Evolutionary conservation across 2,113 vertebrate species (phyloP).

Genomic region (Choloepus hoffmanni): DNA sequence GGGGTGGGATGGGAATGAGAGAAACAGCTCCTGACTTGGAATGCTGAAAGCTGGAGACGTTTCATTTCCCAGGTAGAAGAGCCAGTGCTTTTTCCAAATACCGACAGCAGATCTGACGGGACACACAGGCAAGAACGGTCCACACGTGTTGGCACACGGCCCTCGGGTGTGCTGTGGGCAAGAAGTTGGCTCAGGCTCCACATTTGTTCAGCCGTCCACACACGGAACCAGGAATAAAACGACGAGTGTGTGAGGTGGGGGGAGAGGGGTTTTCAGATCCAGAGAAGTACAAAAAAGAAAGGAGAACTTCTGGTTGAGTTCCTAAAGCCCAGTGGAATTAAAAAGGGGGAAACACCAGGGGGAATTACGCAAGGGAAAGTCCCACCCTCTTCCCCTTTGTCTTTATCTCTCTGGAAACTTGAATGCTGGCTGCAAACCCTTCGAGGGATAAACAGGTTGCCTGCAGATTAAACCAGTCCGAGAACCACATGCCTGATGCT

Average conservation of each 20-base stretch:
- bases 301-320: not conserved
- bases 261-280: not conserved
- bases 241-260: not conserved
- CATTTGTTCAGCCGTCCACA: not conserved
- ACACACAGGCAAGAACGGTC: slow-evolving; percentile 31
- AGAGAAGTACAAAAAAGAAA: slow-evolving; percentile 26
- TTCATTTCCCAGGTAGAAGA: not conserved
- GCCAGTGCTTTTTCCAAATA: slow-evolving; percentile 54
- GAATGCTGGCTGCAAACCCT: not conserved
- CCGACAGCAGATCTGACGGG: slow-evolving; percentile 54
- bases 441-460: not conserved
- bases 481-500: not conserved
- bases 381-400: not conserved
- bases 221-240: not conserved
- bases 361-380: slow-evolving; percentile 27
- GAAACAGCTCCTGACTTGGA: not conserved
- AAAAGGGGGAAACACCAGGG: not conserved
- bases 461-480: slow-evolving; percentile 19
- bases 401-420: slow-evolving; percentile 43
- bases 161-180: slow-evolving; percentile 34
- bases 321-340: slow-evolving; percentile 5
- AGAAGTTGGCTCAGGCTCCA: not conserved
- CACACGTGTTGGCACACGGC: slow-evolving; percentile 35
- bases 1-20: not conserved
- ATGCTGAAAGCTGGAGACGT: not conserved